These are phyloP conservation scores for Brachymystax lenok DNA, from an alignment of 2,797 vertebrate genomes.

Conservation along the genomic window DNA sequence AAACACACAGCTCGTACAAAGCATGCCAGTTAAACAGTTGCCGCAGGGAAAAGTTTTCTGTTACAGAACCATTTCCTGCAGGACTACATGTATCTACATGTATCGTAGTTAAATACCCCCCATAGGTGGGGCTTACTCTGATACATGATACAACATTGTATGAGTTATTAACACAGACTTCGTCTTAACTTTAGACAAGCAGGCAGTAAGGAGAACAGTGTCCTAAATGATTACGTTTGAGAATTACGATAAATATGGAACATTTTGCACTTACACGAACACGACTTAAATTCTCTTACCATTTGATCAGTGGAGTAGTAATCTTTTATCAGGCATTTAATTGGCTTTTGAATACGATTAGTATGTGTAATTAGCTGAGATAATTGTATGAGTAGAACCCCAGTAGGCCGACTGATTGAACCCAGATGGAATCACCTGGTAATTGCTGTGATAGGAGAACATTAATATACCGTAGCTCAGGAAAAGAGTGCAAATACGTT, in stretches of 20 bases:
- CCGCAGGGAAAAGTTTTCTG: not conserved
- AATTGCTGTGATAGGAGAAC: conserved; percentile 17
- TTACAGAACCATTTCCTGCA: not conserved
- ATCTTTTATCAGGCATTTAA: conserved; percentile 41
- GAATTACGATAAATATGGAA: not conserved
- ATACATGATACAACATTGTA: not conserved
- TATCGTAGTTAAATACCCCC: not conserved
- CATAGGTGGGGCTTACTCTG: not conserved
- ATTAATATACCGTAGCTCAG: not conserved
- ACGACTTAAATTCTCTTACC: not conserved
- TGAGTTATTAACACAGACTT: not conserved
- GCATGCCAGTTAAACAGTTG: not conserved
- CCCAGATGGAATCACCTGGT: conserved; percentile 48
- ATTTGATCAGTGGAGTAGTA: conserved; percentile 3
- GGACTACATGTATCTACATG: not conserved
- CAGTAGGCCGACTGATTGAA: conserved; percentile 40
- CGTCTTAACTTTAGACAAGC: not conserved
- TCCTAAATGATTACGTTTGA: not conserved
- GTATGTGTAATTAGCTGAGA: conserved; percentile 56
- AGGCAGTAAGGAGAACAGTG: not conserved
- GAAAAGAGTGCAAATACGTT: not conserved
- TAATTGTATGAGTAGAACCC: conserved; percentile 38
- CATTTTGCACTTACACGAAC: not conserved
- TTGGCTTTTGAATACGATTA: conserved; percentile 60
- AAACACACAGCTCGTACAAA: not conserved